Base-by-base conservation (phyloP, 2,888 invertebrate genomes). In the Carcina quercana region DNA sequence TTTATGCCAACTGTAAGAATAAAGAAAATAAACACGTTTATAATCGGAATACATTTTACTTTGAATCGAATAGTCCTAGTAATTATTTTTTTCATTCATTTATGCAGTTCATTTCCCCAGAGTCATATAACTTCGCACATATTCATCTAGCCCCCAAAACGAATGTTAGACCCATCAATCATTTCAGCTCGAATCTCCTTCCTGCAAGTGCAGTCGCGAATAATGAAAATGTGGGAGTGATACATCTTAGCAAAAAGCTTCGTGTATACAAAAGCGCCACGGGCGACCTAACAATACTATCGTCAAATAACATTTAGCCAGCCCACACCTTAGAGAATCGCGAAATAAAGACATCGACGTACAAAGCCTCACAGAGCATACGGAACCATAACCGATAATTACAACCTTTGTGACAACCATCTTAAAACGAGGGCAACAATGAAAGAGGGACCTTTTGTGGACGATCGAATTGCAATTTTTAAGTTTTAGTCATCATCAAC, bases 301-400 rank as follows among this genome's bases (percentile, higher is more conserved):
- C 78, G 76, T 83, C 79, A 80, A 80, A 82, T 82, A 82, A 78
- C 80, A 73, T 80, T 82, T 80, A 82, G 74, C 73, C 74, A 66
- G 70, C 78, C 80, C 79, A 75, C 79, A 80, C 82, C 76, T 79
- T 80, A 78, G 78, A 78, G 65, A 73, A 75, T 79, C 74, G 74
- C 80, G 72, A 82, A 78, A 83, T 83, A 67, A 73, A 83, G 80
- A 80, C 76, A 76, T 83, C 74, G 53, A 50, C 25, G 32, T 44
- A 80, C 78, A 79, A 80, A 59, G 61, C 51, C 45, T 53, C 69
- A 73, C 69, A 66, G 57, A 68, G 66, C 66, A 51, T 55, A 66
- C 59, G 64, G 68, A 63, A 65, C 75, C 67, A 69, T 64, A 74
- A 72, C 65, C 66, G 59, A 84, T 82, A 82, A 84, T 83, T 83